A percentile compares a stretch with the other conserved stretches of the same genome.
phyloP scores from a whole-genome alignment of 2,888 invertebrate species.

The Agelastica alni region DNA sequence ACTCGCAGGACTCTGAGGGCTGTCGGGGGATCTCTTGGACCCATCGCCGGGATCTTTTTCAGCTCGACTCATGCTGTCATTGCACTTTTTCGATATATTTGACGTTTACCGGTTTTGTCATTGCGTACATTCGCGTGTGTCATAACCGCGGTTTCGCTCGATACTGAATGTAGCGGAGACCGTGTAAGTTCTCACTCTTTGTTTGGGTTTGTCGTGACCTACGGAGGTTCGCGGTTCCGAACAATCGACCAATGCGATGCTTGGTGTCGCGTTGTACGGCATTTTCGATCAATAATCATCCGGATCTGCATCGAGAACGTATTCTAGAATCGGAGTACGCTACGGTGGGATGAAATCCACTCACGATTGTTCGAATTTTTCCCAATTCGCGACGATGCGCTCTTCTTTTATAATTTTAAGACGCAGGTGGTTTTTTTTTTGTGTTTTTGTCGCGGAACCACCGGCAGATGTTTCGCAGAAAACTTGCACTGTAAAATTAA shows the following conservation, averaged over 20 bases:
- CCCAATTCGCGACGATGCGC: conserved; percentile 17
- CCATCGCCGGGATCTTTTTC: conserved; percentile 40
- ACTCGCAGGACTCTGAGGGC: conserved; percentile 50
- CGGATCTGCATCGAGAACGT: neutral
- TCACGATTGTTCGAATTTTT: conserved; percentile 18
- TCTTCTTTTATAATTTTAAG: no score
- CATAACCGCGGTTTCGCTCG: conserved; percentile 48
- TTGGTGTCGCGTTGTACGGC: neutral
- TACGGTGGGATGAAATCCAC: conserved; percentile 17
- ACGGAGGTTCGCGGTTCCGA: neutral
- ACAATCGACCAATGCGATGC: neutral
- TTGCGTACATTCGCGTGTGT: conserved; percentile 32
- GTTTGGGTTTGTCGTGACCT: conserved; percentile 1
- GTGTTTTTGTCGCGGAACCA: no score
- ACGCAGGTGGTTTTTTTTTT: no score
- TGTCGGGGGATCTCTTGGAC: conserved; percentile 43
- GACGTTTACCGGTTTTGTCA: conserved; percentile 35
- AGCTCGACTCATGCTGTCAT: conserved; percentile 45
- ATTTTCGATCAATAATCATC: neutral
- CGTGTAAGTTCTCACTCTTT: conserved; percentile 25
- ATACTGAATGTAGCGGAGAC: conserved; percentile 47
- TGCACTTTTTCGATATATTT: conserved; percentile 28
- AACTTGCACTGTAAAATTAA: no score
- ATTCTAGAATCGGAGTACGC: conserved; percentile 1
- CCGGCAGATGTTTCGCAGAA: no score